Percentiles rank a stretch among this genome's conserved stretches.
phyloP scores from a whole-genome alignment of 2,888 invertebrate species.

The Chirona hameri region DNA sequence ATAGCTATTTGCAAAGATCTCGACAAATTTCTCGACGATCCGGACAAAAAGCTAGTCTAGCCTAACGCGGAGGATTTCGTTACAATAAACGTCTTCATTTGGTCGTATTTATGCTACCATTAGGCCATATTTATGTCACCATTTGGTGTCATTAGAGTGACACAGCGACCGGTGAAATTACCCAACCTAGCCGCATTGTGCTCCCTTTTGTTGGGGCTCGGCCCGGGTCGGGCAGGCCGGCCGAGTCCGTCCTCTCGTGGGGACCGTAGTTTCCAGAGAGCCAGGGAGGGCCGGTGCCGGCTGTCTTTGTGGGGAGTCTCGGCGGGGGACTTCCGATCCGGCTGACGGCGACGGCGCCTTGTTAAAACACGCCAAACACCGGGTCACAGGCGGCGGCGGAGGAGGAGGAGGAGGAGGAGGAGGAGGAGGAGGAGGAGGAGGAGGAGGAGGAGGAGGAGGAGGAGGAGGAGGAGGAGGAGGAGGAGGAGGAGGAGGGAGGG shows the following conservation, averaged over 20 bases:
- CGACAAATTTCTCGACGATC: too few relatives aligned
- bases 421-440: too few relatives aligned
- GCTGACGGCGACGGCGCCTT: not conserved
- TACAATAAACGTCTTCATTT: not conserved
- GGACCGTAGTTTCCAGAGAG: not conserved
- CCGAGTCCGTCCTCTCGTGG: not conserved
- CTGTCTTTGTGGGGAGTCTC: not conserved
- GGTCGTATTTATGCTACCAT: not conserved
- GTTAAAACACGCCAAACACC: constrained; percentile 7
- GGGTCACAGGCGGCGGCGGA: not conserved
- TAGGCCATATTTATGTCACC: not conserved
- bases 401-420: not conserved
- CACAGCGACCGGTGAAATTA: not conserved
- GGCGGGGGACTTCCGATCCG: constrained; percentile 6
- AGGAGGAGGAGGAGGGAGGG: not conserved
- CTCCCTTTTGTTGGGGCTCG: not conserved
- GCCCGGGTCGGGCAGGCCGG: not conserved
- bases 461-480: not conserved
- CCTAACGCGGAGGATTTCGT: not conserved
- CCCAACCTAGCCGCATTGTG: not conserved
- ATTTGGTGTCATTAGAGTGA: not conserved
- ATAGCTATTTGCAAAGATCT: too few relatives aligned
- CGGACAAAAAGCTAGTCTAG: not conserved
- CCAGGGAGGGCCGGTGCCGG: not conserved
- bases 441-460: not conserved